Conservation (phyloP, 1,140 invertebrate species). For the Zaprionus ornatus region DNA sequence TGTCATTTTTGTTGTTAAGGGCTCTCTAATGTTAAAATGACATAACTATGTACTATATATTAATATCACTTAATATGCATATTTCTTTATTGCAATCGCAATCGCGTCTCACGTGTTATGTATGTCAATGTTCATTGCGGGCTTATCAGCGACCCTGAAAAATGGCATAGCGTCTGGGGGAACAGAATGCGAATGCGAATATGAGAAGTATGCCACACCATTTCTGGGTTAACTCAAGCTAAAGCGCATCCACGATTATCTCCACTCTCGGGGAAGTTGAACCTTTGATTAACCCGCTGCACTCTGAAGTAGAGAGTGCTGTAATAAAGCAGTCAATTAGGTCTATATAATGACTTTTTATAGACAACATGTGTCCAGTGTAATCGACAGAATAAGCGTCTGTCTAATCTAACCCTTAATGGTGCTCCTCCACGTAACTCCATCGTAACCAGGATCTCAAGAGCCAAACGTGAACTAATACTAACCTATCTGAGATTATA, state of each 20-base stretch:
- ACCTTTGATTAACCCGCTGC: background rate
- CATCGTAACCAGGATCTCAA: background rate
- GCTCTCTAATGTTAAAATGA: background rate
- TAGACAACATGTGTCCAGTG: too few species aligned
- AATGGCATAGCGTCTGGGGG: background rate
- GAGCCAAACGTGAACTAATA: background rate
- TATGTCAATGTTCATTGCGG: slow-evolving; percentile 12
- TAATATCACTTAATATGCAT: background rate
- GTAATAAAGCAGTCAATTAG: background rate
- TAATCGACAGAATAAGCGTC: background rate
- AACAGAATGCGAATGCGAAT: background rate
- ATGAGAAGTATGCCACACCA: background rate
- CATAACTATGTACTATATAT: background rate
- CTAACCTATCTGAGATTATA: background rate
- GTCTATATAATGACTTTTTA: background rate
- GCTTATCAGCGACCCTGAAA: slow-evolving; percentile 19
- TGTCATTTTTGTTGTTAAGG: background rate
- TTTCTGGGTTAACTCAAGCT: background rate
- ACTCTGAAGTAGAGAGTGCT: background rate
- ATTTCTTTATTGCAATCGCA: slow-evolving; percentile 3
- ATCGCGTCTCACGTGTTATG: slow-evolving; percentile 5
- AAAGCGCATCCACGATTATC: background rate
- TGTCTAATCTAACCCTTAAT: background rate
- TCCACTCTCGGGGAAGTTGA: background rate
- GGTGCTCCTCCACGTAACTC: background rate